Evolutionary conservation across 2,113 vertebrate genomes (phyloP), one percentile per base, ranked within the genome.

Genomic region (Solea senegalensis): DNA sequence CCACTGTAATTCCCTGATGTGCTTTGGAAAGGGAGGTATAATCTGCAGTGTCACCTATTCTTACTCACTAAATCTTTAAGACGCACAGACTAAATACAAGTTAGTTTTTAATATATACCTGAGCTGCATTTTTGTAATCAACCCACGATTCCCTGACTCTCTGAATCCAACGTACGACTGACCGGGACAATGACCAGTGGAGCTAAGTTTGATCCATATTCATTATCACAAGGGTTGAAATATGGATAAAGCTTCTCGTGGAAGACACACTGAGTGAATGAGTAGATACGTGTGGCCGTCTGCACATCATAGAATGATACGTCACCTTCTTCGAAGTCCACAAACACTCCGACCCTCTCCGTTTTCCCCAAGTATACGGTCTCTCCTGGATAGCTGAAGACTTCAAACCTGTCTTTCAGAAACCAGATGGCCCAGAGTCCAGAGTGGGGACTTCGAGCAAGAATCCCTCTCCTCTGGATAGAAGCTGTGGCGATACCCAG

Each of bases 371-470:
- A 8, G 60, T 70, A 5, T 1, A 89, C 72, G 0, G 55, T 11
- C 39, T 67, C 27, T 0, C 75, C 56, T 0, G 86, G 83, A 41
- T 7, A 51, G 8, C 8, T 3, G 65, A 57, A 78, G 44, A 59
- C 57, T 72, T 86, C 81, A 13, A 85, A 83, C 40, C 44, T 77
- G 3, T 83, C 57, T 0, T 50, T 9, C 0, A 69, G n/a, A 16
- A 88, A 89, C 71, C 61, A 55, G 41, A 90, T 39, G 51, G 75
- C 85, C 88, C 90, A 91, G 3, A 90, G 62, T 39, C 88, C 82
- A 43, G 3, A 13, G 13, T 2, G 0, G 0, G 61, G 40, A 4
- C 1, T 8, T 6, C 50, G 70, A 8, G 2, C 1, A 0, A 81
- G 1, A 0, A 0, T 3, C 4, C 44, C 44, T 3, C 0, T 62